Percentiles rank a stretch among this genome's conserved stretches.
These are phyloP conservation scores for Venusia cambrica DNA, from an alignment of 2,888 invertebrate genomes.

Conservation along the genomic window DNA sequence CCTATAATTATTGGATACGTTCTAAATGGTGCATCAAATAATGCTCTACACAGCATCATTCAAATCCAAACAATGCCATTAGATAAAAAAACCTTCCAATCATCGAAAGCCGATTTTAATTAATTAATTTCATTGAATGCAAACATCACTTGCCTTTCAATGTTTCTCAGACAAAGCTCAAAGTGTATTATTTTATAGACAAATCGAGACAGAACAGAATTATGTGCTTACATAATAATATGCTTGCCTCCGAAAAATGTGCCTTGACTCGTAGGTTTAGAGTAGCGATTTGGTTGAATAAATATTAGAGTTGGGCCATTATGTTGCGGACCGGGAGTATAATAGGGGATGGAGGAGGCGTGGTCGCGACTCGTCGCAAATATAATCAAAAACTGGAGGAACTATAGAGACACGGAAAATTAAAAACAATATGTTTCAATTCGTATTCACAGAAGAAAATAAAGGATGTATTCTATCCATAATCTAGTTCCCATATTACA, in stretches of 20 bases:
- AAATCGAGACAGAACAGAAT: slow-evolving; percentile 59
- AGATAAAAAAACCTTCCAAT: slow-evolving; percentile 42
- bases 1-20: too few species aligned
- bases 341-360: slow-evolving; percentile 78
- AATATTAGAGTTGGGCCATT: slow-evolving; percentile 42
- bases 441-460: too few species aligned
- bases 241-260: slow-evolving; percentile 14
- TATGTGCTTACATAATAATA: slow-evolving; percentile 51
- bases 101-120: slow-evolving; percentile 63
- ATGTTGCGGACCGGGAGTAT: slow-evolving; percentile 45
- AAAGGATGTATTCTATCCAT: too few species aligned
- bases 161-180: slow-evolving; percentile 73
- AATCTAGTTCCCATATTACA: too few species aligned
- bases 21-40: too few species aligned
- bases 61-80: slow-evolving; percentile 9
- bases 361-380: slow-evolving; percentile 75
- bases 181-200: slow-evolving; percentile 80
- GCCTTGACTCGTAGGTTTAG: slow-evolving; percentile 19
- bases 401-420: slow-evolving; percentile 44
- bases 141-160: slow-evolving; percentile 75
- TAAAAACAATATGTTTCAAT: too few species aligned
- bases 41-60: too few species aligned
- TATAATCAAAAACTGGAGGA: slow-evolving; percentile 69
- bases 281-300: slow-evolving; percentile 32
- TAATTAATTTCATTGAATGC: slow-evolving; percentile 73